phyloP scores from a whole-genome alignment of 2,797 vertebrate genomes.

The Chaunax sp. region DNA sequence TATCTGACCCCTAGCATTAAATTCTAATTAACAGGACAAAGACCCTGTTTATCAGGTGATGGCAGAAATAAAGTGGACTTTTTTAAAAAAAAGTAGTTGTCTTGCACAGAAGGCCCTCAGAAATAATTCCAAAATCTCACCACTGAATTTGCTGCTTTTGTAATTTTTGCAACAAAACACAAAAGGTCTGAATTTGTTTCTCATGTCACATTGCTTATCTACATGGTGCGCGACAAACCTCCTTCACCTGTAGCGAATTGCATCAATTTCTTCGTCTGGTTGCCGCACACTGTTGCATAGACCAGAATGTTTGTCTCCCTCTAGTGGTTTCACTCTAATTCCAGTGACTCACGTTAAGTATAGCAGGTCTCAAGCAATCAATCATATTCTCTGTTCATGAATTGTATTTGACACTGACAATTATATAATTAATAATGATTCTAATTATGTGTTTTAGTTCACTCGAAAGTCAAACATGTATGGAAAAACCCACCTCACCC shows the following conservation, averaged over 20 bases:
- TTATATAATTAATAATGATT: too few species aligned
- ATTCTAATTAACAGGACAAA: not conserved
- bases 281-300: not conserved
- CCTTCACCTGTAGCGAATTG: constrained; percentile 57
- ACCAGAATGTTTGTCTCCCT: constrained; percentile 59
- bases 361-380: too few species aligned
- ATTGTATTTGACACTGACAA: too few species aligned
- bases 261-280: constrained; percentile 32
- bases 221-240: constrained; percentile 21
- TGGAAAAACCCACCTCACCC: constrained; percentile 14
- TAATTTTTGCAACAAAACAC: not conserved
- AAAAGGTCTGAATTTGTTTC: constrained; percentile 11
- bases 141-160: constrained; percentile 19
- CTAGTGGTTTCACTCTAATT: constrained; percentile 64
- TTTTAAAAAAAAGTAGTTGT: too few species aligned
- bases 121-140: constrained; percentile 37
- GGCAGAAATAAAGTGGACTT: too few species aligned
- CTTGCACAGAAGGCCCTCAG: not conserved
- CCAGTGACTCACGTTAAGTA: not conserved
- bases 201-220: constrained; percentile 11
- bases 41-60: too few species aligned
- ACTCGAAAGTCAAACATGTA: constrained; percentile 31
- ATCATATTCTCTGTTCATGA: too few species aligned
- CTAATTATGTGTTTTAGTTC: too few species aligned
- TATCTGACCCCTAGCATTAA: too few species aligned